These are phyloP conservation scores for Diplodus puntazzo DNA, from an alignment of 2,797 vertebrate species.

Conservation along the genomic window DNA sequence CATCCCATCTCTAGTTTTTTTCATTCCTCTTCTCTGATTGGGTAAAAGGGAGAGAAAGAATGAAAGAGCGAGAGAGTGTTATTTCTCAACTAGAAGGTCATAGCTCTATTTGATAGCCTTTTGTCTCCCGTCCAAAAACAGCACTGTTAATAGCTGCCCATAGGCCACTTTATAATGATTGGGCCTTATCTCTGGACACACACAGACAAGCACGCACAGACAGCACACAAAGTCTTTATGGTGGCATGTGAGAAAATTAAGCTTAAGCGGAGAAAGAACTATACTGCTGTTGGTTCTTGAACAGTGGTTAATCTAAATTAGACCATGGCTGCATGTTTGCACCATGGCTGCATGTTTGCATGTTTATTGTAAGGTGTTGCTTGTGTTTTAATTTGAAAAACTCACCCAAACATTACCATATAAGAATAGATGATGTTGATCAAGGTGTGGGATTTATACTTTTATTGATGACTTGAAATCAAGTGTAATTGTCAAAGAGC, in stretches of 20 bases:
- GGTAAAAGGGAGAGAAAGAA: constrained; percentile 44
- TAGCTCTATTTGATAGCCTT: constrained; percentile 75
- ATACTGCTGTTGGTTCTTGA: constrained; percentile 24
- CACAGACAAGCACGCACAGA: constrained; percentile 52
- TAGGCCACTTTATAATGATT: constrained; percentile 77
- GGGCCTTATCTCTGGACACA: constrained; percentile 70
- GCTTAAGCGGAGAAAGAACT: constrained; percentile 41
- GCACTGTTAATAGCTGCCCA: constrained; percentile 74
- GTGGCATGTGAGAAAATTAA: constrained; percentile 36
- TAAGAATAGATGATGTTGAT: constrained; percentile 1
- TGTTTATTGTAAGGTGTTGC: not conserved
- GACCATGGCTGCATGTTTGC: not conserved
- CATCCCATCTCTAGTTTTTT: constrained; percentile 39
- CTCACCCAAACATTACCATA: not conserved
- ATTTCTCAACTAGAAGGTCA: constrained; percentile 74
- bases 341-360: too few relatives aligned
- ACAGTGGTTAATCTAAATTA: constrained; percentile 5
- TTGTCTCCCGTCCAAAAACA: constrained; percentile 77
- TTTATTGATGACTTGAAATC: not conserved
- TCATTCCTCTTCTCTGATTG: constrained; percentile 58
- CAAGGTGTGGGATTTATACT: not conserved
- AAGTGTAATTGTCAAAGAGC: not conserved
- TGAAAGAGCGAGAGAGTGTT: constrained; percentile 47
- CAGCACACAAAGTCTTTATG: constrained; percentile 47
- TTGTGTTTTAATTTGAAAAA: not conserved